phyloP scores from a whole-genome alignment of 2,888 invertebrate species.

The Beris chalybata region DNA sequence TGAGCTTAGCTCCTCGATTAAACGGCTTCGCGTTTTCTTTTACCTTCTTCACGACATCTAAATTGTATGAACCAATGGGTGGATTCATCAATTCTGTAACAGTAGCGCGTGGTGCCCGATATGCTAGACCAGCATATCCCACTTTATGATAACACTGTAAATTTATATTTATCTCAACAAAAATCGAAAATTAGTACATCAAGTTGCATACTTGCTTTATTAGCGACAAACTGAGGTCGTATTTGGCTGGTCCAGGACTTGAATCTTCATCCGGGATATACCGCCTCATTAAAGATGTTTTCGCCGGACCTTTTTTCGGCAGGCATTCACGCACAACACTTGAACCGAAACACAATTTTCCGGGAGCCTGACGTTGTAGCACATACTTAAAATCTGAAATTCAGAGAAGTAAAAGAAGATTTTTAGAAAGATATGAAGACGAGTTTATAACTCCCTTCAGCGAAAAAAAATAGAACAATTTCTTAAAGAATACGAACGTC shows the following conservation, averaged over 20 bases:
- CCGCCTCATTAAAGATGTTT: constrained; percentile 60
- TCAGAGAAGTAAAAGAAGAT: not conserved
- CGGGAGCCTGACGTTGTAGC: constrained; percentile 57
- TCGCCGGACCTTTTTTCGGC: constrained; percentile 55
- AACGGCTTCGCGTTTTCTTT: constrained; percentile 45
- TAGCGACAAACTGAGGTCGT: constrained; percentile 41
- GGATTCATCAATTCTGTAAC: constrained; percentile 40
- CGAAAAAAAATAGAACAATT: not conserved
- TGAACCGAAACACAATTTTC: constrained; percentile 60
- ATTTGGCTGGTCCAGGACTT: constrained; percentile 47
- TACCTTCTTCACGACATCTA: constrained; percentile 32
- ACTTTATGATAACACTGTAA: constrained; percentile 47
- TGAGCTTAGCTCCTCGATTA: constrained; percentile 40
- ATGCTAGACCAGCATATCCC: constrained; percentile 49
- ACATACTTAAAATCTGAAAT: constrained; percentile 61
- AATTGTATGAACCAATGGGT: constrained; percentile 48
- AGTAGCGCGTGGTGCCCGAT: constrained; percentile 44
- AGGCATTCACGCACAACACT: constrained; percentile 57
- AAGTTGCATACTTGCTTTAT: constrained; percentile 45
- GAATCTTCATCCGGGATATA: constrained; percentile 46
- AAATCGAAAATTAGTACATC: constrained; percentile 4
- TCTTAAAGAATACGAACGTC: constrained; percentile 20
- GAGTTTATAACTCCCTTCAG: not conserved
- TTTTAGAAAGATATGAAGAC: not conserved
- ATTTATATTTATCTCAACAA: not conserved